Conservation (phyloP, 1,140 invertebrate species). For the Drosophila nebulosa region DNA sequence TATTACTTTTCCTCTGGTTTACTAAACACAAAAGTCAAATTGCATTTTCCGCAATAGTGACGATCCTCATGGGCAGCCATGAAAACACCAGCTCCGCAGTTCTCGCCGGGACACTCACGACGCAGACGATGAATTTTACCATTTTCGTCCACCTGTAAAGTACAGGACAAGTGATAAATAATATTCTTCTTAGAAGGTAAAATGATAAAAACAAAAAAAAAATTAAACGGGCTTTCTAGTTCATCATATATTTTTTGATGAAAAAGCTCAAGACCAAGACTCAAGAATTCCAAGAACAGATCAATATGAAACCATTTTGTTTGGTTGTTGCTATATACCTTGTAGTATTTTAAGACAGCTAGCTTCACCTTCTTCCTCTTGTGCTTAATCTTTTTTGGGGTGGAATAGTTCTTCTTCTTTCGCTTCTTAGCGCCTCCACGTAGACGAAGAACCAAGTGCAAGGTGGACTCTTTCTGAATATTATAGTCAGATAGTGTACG, state of each 20-base stretch:
- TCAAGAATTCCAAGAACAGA: conserved; percentile 80
- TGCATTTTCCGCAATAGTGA: conserved; percentile 99
- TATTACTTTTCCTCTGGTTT: conserved; percentile 92
- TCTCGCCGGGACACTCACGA: conserved; percentile 96
- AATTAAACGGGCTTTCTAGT: neutral
- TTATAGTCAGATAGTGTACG: neutral
- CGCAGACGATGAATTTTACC: conserved; percentile 98
- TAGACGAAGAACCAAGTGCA: neutral
- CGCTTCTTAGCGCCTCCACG: neutral
- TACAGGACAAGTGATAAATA: neutral
- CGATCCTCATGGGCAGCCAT: conserved; percentile 99
- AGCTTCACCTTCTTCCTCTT: conserved; percentile 99
- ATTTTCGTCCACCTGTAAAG: conserved; percentile 96
- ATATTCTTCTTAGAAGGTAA: neutral
- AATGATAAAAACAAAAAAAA: neutral
- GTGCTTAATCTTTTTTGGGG: conserved; percentile 99
- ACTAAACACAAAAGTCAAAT: conserved; percentile 97
- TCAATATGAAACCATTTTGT: conserved; percentile 14
- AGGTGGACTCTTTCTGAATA: neutral
- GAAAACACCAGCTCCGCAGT: conserved; percentile 99
- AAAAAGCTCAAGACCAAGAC: conserved; percentile 74
- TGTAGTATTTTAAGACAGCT: conserved; percentile 98
- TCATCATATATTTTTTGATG: neutral
- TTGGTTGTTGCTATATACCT: conserved; percentile 87
- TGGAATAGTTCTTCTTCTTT: neutral